Evolutionary conservation across 2,797 vertebrate species (phyloP), one percentile per base, ranked within the genome.

Genomic region (Macropodus opercularis): DNA sequence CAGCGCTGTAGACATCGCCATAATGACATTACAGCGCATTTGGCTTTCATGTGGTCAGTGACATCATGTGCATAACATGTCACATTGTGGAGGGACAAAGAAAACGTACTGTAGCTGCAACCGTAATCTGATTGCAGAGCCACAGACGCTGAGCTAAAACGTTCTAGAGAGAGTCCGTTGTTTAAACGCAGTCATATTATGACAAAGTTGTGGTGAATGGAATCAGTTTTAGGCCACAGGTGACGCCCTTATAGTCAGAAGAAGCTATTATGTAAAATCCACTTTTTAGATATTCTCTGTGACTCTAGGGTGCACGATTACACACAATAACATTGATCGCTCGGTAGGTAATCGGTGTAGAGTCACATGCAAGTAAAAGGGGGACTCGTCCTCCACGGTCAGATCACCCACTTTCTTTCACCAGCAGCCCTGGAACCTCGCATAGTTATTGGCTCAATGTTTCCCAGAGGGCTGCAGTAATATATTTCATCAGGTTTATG

Each of bases 41-140:
- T 62, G 63, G 44, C 40, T 39, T 68, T 22, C 15, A 46, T 42
- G 40, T 53, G 57, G 57, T 68, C 55, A 18, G 36, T 74, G 76
- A 81, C 71, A 66, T 78, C 26, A 72, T 53, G 61, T 41, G 11
- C 14, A 27, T 17, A 17, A 7, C 36, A 44, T 63, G 63, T 58
- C 36, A 41, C 39, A 36, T 58, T 52, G 50, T 47, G 18, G 5
- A 31, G 17, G 19, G 35, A 47, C 47, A 53, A 9, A 29, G 34
- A 55, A 57, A 42, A 53, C n/a, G n/a, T n/a, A n/a, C n/a, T 49
- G 32, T 5, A 50, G 19, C 36, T 15, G 7, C 1, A 62, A 39
- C 51, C 52, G 58, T 39, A 65, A 46, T 72, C 49, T 60, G 75
- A 80, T 79, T 49, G 41, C 42, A 55, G 35, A 47, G 19, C 59